Conservation (phyloP, 2,888 invertebrate species). For the Parasteatoda lunata region DNA sequence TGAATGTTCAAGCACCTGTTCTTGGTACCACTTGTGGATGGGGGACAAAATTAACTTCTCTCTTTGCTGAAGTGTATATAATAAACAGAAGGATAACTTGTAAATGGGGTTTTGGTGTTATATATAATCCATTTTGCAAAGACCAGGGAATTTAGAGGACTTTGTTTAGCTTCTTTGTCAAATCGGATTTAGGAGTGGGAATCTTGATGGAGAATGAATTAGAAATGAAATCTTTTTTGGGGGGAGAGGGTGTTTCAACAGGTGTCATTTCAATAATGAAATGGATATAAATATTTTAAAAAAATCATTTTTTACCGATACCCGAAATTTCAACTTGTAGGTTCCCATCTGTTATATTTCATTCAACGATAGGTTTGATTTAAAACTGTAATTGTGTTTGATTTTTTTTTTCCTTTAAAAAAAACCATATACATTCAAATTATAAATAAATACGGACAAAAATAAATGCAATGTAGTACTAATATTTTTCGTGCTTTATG, state of each 20-base stretch:
- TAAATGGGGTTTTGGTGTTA: slow-evolving; percentile 21
- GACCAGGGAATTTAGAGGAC: slow-evolving; percentile 7
- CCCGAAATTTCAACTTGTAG: not conserved
- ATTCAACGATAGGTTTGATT: too few relatives aligned
- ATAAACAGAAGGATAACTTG: slow-evolving; percentile 13
- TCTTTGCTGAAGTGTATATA: slow-evolving; percentile 26
- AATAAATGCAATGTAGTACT: too few relatives aligned
- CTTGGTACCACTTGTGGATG: slow-evolving; percentile 51
- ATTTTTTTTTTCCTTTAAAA: too few relatives aligned
- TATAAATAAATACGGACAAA: too few relatives aligned
- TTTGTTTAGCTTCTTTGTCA: slow-evolving; percentile 26
- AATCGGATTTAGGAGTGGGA: slow-evolving; percentile 22
- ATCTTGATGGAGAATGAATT: slow-evolving; percentile 49
- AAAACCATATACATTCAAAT: too few relatives aligned
- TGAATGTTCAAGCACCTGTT: slow-evolving; percentile 55
- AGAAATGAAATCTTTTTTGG: slow-evolving; percentile 12
- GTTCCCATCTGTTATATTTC: too few relatives aligned
- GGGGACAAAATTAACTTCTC: slow-evolving; percentile 18
- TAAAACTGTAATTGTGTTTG: too few relatives aligned
- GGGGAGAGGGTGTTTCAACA: slow-evolving; percentile 11
- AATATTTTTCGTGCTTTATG: too few relatives aligned
- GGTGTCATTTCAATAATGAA: slow-evolving; percentile 38
- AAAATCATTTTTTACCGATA: not conserved
- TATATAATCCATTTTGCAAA: slow-evolving; percentile 34
- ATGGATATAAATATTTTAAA: too few relatives aligned